Base-by-base conservation (phyloP, 2,888 invertebrate genomes). In the Limnephilus lunatus region DNA sequence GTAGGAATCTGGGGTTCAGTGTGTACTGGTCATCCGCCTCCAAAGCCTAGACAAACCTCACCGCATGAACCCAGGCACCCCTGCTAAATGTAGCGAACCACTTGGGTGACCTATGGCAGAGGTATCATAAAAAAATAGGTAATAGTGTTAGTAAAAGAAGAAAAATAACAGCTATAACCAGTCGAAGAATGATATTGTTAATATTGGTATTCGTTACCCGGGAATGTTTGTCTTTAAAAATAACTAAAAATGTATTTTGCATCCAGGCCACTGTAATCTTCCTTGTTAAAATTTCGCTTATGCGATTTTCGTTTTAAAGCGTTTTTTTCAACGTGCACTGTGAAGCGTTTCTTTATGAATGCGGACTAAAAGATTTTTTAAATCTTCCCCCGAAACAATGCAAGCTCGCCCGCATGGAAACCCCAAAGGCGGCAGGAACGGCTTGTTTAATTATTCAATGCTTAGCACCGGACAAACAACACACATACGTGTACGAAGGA, bases 381-480 rank as follows among this genome's bases (percentile, higher is more conserved):
- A 68, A 68, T n/a, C 68, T 68, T 68, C n/a, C 68, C 68, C 9
- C 25, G 68, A 68, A 68, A 68, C 68, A n/a, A 68, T n/a, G 25
- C 25, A 25, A 68, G 25, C 68, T n/a, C 25, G 9, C 68, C 68
- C 68, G 68, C 68, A 68, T 68, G 5, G 68, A 68, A 68, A 68
- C 25, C 68, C 68, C 25, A 68, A n/a, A 68, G 68, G 68, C 68
- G 19, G 68, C 68, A 68, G 68, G 25, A 68, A 68, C 68, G 68
- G 68, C 68, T 68, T 68, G 83, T 83, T 83, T 83, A 83, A 35
- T 83, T 83, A 83, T 83, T 83, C 83, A 83, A 83, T 35, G 35
- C 83, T 32, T 83, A 35, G 83, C 35, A 39, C 35, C 83, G 35
- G 83, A 83, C 83, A 83, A 83, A 83, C 32, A 32, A 31, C 35